A percentile compares a stretch with the other conserved stretches of the same genome.
phyloP scores from a whole-genome alignment of 2,113 vertebrate species.

The Phylloscopus whistleri region DNA sequence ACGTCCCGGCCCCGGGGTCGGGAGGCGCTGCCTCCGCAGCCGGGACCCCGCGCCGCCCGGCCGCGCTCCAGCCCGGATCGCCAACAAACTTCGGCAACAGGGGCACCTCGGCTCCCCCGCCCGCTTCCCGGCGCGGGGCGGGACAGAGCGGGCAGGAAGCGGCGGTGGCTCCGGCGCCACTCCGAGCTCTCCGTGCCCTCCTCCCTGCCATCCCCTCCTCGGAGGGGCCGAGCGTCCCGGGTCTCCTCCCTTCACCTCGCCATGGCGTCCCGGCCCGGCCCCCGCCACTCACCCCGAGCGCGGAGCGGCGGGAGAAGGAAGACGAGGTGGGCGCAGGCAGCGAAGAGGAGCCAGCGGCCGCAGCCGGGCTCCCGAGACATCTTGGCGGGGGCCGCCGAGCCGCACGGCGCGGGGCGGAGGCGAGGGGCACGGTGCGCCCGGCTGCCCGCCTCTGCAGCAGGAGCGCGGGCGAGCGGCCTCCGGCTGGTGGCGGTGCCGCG shows the following conservation, averaged over 20 bases:
- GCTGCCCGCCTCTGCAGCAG: neutral
- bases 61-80: neutral
- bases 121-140: neutral
- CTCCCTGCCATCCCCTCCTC: neutral
- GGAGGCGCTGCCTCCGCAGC: neutral
- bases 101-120: neutral
- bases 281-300: conserved; percentile 41
- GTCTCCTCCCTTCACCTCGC: neutral
- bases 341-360: neutral
- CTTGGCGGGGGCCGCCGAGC: neutral
- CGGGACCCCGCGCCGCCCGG: neutral
- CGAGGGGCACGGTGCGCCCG: neutral
- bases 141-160: neutral
- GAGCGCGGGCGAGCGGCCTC: conserved; percentile 24
- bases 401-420: neutral
- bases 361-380: conserved; percentile 28
- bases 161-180: neutral
- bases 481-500: neutral
- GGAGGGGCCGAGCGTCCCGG: neutral
- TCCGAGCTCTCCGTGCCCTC: neutral
- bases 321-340: neutral
- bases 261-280: conserved; percentile 8
- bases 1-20: neutral
- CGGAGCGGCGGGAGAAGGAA: conserved; percentile 3
- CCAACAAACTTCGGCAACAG: conserved; percentile 41